Evolutionary conservation across 2,888 invertebrate genomes (phyloP), one percentile per base, ranked within the genome.

Genomic region (Cerastis rubricosa): DNA sequence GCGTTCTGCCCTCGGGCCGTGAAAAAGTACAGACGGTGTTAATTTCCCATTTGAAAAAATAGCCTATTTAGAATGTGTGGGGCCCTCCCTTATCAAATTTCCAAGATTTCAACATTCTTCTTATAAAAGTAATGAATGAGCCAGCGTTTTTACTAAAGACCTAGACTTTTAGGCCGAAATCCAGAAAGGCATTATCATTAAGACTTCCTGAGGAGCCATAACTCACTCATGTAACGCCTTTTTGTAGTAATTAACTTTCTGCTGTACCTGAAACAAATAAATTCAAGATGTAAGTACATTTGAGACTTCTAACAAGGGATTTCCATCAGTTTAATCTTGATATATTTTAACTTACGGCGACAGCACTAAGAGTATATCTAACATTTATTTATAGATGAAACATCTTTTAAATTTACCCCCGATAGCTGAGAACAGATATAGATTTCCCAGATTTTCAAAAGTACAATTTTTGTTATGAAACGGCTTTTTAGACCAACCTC

Each of bases 181-280:
- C 69, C 29, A 49, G 51, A n/a, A n/a, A 61, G 29, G 29, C 43
- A 59, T 76, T 70, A 70, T 51, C 57, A 59, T n/a, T 43, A 71
- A 35, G 54, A 7, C 57, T 63, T 66, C n/a, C 71, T 14, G 9
- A 43, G 25, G 71, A 74, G 69, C 40, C 17, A 57, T 57, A 74
- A 81, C 76, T 85, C 63, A 71, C 83, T 59, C 63, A 70, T 68
- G 67, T 64, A 45, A 54, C 76, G 64, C 63, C 47, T 70, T 74
- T 72, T 82, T 77, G 57, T 29, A 35, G 71, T 71, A 74, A 81
- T 81, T 59, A 71, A 74, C 65, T 73, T 73, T n/a, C 1, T 35
- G 29, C 35, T 29, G 63, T 85, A 84, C 84, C 84, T 84, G 84
- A n/a, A 85, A 85, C 85, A 85, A 84, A 81, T 76, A 76, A 59